A percentile compares a stretch with the other conserved stretches of the same genome.
Conservation (phyloP, 2,797 vertebrate species). For the Megalops cyprinoides region DNA sequence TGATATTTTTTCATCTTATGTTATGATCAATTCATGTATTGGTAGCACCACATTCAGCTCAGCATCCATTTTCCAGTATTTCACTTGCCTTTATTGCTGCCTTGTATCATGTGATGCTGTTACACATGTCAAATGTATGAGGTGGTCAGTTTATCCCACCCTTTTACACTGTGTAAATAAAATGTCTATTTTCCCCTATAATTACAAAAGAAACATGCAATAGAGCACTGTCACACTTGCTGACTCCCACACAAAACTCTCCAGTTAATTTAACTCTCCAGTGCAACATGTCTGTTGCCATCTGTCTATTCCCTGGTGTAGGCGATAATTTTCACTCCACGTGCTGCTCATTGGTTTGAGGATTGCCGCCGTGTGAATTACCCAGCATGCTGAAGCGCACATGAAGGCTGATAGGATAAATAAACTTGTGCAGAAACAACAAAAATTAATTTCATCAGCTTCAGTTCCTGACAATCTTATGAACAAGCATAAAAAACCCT, state of each 20-base stretch:
- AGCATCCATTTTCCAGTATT: background rate
- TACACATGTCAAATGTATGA: slow-evolving; percentile 11
- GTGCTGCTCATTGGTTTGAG: background rate
- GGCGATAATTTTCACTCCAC: background rate
- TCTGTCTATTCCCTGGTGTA: slow-evolving; percentile 4
- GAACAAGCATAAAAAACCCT: no score
- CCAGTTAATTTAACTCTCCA: slow-evolving; percentile 26
- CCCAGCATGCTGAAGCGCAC: background rate
- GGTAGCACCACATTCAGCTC: background rate
- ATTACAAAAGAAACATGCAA: background rate
- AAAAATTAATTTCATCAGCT: no score
- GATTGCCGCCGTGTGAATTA: background rate
- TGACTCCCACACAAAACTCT: slow-evolving; percentile 17
- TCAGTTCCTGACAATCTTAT: no score
- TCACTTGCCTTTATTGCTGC: background rate
- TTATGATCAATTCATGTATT: background rate
- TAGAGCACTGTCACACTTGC: slow-evolving; percentile 13
- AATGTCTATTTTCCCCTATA: slow-evolving; percentile 14
- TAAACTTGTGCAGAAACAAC: no score
- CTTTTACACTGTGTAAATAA: background rate
- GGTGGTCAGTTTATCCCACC: background rate
- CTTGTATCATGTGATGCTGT: slow-evolving; percentile 16
- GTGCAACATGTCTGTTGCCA: slow-evolving; percentile 19
- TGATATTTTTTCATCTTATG: background rate
- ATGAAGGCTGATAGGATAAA: background rate